Conservation (phyloP, 2,113 vertebrate species). For the Nanger granti region DNA sequence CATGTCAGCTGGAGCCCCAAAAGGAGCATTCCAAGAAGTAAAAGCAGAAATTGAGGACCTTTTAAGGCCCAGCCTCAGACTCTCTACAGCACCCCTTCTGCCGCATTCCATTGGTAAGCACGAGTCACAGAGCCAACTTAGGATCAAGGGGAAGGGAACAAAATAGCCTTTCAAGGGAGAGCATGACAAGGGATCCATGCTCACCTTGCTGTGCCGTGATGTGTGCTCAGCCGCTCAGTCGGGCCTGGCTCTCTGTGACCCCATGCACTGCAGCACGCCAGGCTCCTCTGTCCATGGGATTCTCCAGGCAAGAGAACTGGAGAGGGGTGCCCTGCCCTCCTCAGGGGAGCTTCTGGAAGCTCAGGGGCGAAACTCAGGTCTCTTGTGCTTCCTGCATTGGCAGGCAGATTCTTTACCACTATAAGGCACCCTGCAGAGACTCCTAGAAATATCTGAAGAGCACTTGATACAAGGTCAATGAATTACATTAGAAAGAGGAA, state of each 20-base stretch:
- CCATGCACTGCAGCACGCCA: background rate
- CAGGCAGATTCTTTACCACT: background rate
- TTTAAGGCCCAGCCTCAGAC: background rate
- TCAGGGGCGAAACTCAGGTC: background rate
- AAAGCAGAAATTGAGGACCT: background rate
- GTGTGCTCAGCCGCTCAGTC: fast-evolving
- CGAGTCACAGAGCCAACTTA: background rate
- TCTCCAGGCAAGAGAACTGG: background rate
- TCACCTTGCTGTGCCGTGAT: background rate
- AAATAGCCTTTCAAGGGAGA: background rate
- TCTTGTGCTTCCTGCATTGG: background rate
- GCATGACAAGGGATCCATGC: background rate
- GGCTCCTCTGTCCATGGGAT: background rate
- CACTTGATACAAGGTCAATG: background rate
- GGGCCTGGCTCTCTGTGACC: background rate
- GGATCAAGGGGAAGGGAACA: background rate
- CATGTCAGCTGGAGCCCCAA: background rate
- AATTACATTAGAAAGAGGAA: background rate
- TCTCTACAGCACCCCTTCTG: background rate
- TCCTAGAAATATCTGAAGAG: background rate
- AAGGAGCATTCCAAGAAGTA: background rate
- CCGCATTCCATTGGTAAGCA: background rate
- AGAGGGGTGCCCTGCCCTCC: background rate
- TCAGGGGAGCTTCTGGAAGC: background rate
- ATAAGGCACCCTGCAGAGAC: background rate